These are phyloP conservation scores for Polypedilum pembai DNA, from an alignment of 1,140 invertebrate genomes.

Conservation along the genomic window DNA sequence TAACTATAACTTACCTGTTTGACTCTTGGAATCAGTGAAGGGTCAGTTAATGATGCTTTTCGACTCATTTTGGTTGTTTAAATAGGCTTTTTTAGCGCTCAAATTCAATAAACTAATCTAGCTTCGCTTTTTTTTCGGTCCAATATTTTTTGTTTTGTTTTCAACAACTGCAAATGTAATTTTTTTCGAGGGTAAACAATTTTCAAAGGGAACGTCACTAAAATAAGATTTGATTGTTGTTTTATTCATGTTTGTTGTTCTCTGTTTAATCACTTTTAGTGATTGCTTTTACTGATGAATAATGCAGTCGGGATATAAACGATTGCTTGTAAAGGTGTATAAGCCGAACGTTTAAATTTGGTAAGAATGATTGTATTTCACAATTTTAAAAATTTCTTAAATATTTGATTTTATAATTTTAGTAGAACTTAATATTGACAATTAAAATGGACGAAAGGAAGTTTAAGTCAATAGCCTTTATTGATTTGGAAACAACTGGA, in stretches of 20 bases:
- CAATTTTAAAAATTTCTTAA: no score
- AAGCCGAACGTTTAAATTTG: no score
- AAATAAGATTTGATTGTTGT: no score
- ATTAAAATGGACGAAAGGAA: neutral
- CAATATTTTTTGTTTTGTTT: neutral
- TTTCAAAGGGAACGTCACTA: neutral
- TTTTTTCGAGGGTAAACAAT: neutral
- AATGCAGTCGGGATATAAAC: neutral
- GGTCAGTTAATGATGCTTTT: neutral
- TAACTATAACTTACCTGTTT: constrained; percentile 36
- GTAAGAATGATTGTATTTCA: no score
- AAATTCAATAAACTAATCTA: neutral
- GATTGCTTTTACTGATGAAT: no score
- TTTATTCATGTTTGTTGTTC: no score
- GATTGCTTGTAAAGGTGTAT: no score
- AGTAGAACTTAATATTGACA: neutral
- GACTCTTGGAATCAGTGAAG: constrained; percentile 37
- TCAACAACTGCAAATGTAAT: neutral
- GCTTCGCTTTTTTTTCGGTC: neutral
- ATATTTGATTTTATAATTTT: neutral
- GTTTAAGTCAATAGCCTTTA: constrained; percentile 52
- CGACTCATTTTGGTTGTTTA: neutral
- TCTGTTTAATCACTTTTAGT: no score
- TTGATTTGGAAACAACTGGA: constrained; percentile 60
- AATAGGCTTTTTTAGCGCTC: no score